Conservation (phyloP, 2,113 vertebrate species). For the Eudyptes chrysolophus region DNA sequence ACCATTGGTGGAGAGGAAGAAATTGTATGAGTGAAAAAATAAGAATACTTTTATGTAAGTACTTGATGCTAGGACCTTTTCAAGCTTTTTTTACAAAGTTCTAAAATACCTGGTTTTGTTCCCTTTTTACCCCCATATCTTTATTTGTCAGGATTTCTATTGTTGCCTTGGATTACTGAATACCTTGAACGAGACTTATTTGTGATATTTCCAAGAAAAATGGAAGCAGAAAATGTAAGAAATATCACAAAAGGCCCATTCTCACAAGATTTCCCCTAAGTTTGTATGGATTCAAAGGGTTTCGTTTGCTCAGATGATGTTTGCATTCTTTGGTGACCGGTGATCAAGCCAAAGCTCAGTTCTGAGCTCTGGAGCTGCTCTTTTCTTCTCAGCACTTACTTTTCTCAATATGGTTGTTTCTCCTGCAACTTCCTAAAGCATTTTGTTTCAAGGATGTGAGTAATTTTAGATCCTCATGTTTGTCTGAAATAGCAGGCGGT, state of each 20-base stretch:
- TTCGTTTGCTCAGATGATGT: not conserved
- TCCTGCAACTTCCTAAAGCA: not conserved
- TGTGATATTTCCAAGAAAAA: not conserved
- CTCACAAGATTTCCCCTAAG: not conserved
- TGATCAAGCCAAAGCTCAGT: not conserved
- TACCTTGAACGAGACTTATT: not conserved
- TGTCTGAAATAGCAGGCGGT: not conserved
- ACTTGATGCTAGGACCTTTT: not conserved
- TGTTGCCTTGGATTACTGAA: not conserved
- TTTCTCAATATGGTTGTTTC: not conserved
- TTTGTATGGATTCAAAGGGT: not conserved
- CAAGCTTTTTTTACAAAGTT: not conserved
- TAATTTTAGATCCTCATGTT: conserved; percentile 17
- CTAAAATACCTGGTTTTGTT: not conserved
- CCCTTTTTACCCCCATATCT: not conserved
- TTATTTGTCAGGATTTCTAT: not conserved
- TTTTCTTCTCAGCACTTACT: not conserved
- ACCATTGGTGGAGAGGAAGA: not conserved
- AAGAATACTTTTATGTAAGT: not conserved
- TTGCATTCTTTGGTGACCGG: not conserved
- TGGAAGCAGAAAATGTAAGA: not conserved
- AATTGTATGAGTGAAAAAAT: not conserved
- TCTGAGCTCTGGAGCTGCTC: not conserved
- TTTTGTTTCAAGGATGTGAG: conserved; percentile 20
- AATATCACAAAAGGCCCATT: not conserved